These are phyloP conservation scores for Amphipoea oculea DNA, from an alignment of 2,888 invertebrate genomes.

Conservation along the genomic window DNA sequence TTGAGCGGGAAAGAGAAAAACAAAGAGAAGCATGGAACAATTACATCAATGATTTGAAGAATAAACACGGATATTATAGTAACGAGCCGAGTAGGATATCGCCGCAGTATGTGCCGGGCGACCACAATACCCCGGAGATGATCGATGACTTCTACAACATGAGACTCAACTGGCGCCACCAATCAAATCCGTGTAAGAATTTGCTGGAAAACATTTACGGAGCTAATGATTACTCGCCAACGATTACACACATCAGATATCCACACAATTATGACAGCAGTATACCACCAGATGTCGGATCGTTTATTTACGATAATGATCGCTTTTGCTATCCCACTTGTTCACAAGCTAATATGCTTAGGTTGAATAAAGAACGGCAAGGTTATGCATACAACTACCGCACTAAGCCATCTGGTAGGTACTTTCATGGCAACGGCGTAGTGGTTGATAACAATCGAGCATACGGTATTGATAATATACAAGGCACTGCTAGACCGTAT, in stretches of 20 bases:
- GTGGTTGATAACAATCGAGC: slow-evolving; percentile 58
- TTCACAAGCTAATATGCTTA: slow-evolving; percentile 72
- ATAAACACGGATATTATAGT: slow-evolving; percentile 71
- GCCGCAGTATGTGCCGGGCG: slow-evolving; percentile 56
- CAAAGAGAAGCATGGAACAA: slow-evolving; percentile 79
- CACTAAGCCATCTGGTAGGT: slow-evolving; percentile 38
- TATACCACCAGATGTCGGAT: slow-evolving; percentile 15
- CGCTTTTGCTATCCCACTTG: slow-evolving; percentile 74
- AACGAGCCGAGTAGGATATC: slow-evolving; percentile 51
- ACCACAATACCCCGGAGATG: slow-evolving; percentile 56
- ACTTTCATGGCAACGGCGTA: slow-evolving; percentile 54
- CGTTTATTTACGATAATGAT: slow-evolving; percentile 58
- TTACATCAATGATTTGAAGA: slow-evolving; percentile 80
- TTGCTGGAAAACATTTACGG: slow-evolving; percentile 72
- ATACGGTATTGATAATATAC: slow-evolving; percentile 15
- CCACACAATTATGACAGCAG: slow-evolving; percentile 20
- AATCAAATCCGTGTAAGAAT: slow-evolving; percentile 66
- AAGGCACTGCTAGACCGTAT: slow-evolving; percentile 20
- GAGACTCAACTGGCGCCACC: slow-evolving; percentile 62
- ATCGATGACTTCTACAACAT: slow-evolving; percentile 70
- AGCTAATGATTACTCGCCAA: slow-evolving; percentile 39
- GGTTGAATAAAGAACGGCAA: slow-evolving; percentile 67
- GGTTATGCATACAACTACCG: slow-evolving; percentile 41
- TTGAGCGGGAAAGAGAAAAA: slow-evolving; percentile 76
- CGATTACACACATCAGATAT: slow-evolving; percentile 1